Conservation (phyloP, 2,888 invertebrate species). For the Ectemnius continuus region DNA sequence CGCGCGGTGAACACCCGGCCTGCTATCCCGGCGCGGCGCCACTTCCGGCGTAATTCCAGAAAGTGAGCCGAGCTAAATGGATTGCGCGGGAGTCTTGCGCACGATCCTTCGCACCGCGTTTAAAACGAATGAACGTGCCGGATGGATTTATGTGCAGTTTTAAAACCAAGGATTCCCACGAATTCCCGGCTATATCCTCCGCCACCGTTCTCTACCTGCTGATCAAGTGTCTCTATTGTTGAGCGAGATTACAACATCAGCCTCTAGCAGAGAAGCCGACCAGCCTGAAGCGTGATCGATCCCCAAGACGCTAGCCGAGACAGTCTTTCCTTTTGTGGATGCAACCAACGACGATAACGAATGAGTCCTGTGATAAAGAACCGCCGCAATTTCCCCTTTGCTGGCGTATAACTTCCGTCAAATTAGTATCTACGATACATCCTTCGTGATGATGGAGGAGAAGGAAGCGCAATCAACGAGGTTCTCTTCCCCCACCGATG, state of each 20-base stretch:
- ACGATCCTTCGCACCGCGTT: slow-evolving; percentile 46
- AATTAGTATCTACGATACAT: slow-evolving; percentile 47
- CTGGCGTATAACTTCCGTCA: slow-evolving; percentile 44
- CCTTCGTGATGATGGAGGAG: slow-evolving; percentile 45
- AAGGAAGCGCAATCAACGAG: slow-evolving; percentile 31
- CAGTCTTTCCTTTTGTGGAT: slow-evolving; percentile 18
- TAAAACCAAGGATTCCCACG: slow-evolving; percentile 38
- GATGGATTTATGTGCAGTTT: slow-evolving; percentile 54
- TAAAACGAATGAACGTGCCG: slow-evolving; percentile 58
- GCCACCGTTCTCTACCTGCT: not conserved
- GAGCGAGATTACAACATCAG: too few species aligned
- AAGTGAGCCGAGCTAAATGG: slow-evolving; percentile 57
- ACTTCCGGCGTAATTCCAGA: slow-evolving; percentile 49
- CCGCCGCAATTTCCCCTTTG: slow-evolving; percentile 27
- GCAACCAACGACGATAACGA: slow-evolving; percentile 34
- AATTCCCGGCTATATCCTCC: slow-evolving; percentile 1
- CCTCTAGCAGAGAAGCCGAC: not conserved
- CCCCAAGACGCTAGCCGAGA: slow-evolving; percentile 17
- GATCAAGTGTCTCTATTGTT: slow-evolving; percentile 27
- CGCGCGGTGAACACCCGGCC: too few species aligned
- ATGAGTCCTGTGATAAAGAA: slow-evolving; percentile 23
- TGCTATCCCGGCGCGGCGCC: slow-evolving; percentile 10
- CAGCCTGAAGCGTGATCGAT: slow-evolving; percentile 22
- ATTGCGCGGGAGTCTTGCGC: slow-evolving; percentile 51
- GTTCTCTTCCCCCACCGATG: slow-evolving; percentile 13